Evolutionary conservation across 2,113 vertebrate genomes (phyloP).

Genomic region (Nanorana parkeri): DNA sequence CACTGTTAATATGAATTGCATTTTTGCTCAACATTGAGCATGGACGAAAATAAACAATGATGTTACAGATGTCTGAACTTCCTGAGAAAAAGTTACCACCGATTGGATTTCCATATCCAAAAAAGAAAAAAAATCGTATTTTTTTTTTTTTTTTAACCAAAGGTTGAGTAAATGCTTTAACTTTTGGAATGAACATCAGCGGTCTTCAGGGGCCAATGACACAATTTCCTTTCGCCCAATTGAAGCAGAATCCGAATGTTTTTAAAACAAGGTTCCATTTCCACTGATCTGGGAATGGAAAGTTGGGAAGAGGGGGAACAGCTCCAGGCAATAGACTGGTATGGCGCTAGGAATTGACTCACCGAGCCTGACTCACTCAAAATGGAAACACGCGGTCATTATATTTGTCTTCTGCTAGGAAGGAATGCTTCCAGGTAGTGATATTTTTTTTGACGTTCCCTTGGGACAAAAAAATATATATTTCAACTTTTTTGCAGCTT

Average conservation of each 20-base stretch:
- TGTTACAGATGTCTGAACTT: conserved; percentile 55
- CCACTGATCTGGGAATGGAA: conserved; percentile 53
- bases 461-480: not conserved
- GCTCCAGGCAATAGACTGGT: conserved; percentile 16
- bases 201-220: conserved; percentile 54
- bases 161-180: conserved; percentile 21
- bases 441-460: not conserved
- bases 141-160: conserved; percentile 7
- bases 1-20: conserved; percentile 34
- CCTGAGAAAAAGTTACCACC: conserved; percentile 35
- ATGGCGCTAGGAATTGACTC: conserved; percentile 31
- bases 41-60: conserved; percentile 54
- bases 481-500: too few species aligned
- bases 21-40: conserved; percentile 47
- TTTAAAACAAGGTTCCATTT: conserved; percentile 44
- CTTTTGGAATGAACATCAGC: conserved; percentile 30
- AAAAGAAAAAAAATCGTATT: conserved; percentile 19
- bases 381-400: conserved; percentile 23
- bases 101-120: conserved; percentile 29
- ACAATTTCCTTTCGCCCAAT: conserved; percentile 43
- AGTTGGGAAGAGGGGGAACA: conserved; percentile 4
- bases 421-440: conserved; percentile 2
- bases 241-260: conserved; percentile 47
- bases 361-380: conserved; percentile 26
- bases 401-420: conserved; percentile 17